Base-by-base conservation (phyloP, 2,113 vertebrate genomes). In the Phasianus colchicus region DNA sequence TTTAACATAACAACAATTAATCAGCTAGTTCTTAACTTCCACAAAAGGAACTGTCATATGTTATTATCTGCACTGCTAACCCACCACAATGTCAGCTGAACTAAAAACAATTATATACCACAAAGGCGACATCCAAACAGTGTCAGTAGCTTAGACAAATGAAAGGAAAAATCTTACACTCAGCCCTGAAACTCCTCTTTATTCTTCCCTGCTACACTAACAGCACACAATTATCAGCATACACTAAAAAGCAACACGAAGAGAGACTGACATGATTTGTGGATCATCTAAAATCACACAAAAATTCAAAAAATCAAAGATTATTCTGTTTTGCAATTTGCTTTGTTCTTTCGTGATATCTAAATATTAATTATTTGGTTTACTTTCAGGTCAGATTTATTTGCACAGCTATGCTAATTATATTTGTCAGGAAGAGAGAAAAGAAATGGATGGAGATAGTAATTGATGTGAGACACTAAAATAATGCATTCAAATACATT, bases 1-100 rank as follows among this genome's bases (percentile, higher is more conserved):
- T 48, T 43, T 71, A 92, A 80, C 87, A 93, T 55, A 96, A 76
- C 90, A 96, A 86, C 89, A 96, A 96, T 89, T 96, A 95, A 96
- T 97, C 96, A 95, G 80, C 48, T 72, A 57, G 72, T 96, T 95
- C 81, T 95, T 94, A 88, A 76, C 80, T 89, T 92, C 94, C 89
- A 82, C 84, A 95, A 88, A 97, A 96, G 83, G 43, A 93, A 96
- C 82, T 71, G 43, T 85, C 95, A 91, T 88, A 88, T 95, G 69
- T 90, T 94, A 87, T 86, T 90, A 93, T 91, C 60, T 83, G 60
- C 19, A 65, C 94, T 86, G 84, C 90, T 92, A 97, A 91, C 47
- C 65, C 86, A 57, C 61, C 66, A 79, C 34, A 84, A 45, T 82
- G 55, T 90, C 91, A 97, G 75, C 61, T 80, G 40, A 92, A 69